Evolutionary conservation across 2,113 vertebrate genomes (phyloP).

Genomic region (Empidonax alnorum): DNA sequence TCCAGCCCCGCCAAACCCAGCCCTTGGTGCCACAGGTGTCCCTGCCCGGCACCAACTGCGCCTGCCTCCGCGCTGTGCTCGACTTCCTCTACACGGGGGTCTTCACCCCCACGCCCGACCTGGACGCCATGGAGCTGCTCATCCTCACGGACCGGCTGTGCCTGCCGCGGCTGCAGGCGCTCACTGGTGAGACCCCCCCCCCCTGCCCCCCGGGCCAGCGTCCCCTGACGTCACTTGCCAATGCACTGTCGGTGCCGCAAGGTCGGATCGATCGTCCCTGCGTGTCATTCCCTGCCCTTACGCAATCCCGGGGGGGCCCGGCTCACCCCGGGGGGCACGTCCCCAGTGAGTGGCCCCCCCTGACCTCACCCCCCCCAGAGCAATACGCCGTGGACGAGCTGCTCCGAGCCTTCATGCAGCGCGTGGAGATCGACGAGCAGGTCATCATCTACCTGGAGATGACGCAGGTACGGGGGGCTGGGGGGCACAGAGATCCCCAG

Average conservation of each 20-base stretch:
- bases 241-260: not conserved
- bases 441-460: slow-evolving; percentile 88
- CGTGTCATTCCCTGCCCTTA: not conserved
- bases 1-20: not conserved
- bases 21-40: slow-evolving; percentile 71
- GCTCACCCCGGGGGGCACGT: not conserved
- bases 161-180: slow-evolving; percentile 85
- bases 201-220: too few species aligned
- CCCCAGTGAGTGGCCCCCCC: not conserved
- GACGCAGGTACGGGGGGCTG: slow-evolving; percentile 75
- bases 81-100: slow-evolving; percentile 88
- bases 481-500: too few species aligned
- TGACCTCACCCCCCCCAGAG: slow-evolving; percentile 59
- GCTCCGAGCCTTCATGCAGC: slow-evolving; percentile 78
- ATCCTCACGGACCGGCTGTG: slow-evolving; percentile 87
- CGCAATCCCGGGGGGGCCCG: not conserved
- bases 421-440: slow-evolving; percentile 85
- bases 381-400: slow-evolving; percentile 88
- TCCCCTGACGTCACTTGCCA: not conserved
- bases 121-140: slow-evolving; percentile 86
- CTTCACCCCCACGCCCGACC: slow-evolving; percentile 77
- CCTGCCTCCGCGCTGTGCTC: slow-evolving; percentile 84
- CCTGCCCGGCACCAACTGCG: slow-evolving; percentile 82
- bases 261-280: not conserved
- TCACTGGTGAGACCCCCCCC: slow-evolving; percentile 78